Conservation (phyloP, 2,797 vertebrate species). For the Hemibagrus guttatus region DNA sequence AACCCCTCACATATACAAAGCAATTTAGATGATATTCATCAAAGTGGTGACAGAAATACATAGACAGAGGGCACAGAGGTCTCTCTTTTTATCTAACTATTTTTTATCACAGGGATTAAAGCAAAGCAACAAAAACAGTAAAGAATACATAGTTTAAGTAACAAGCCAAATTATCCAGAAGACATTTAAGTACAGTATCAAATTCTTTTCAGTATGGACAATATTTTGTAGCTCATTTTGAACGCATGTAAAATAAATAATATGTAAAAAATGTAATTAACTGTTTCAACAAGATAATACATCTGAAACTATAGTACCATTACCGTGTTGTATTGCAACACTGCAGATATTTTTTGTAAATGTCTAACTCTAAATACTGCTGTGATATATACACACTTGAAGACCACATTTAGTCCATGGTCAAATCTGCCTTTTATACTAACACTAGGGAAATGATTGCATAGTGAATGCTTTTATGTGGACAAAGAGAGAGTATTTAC, state of each 20-base stretch:
- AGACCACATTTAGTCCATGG: neutral
- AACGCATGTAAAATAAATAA: neutral
- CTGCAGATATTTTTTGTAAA: neutral
- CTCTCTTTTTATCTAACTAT: conserved; percentile 68
- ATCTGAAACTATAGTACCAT: neutral
- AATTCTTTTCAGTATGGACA: neutral
- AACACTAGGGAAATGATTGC: neutral
- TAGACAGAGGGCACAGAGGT: conserved; percentile 73
- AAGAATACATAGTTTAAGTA: conserved; percentile 2
- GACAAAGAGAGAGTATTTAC: neutral
- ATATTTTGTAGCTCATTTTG: neutral
- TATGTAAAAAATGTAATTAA: neutral
- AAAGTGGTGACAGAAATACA: conserved; percentile 98
- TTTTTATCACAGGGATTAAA: conserved; percentile 65
- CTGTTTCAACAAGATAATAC: neutral
- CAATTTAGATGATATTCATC: conserved; percentile 99
- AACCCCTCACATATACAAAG: conserved; percentile 99
- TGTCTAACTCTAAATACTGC: neutral
- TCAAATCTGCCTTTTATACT: neutral
- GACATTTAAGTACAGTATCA: neutral
- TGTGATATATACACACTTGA: neutral
- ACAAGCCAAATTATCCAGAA: neutral
- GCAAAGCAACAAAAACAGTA: conserved; percentile 3
- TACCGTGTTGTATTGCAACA: neutral
- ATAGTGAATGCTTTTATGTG: neutral